phyloP scores from a whole-genome alignment of 1,140 invertebrate species.

The Lanistes nyassanus region DNA sequence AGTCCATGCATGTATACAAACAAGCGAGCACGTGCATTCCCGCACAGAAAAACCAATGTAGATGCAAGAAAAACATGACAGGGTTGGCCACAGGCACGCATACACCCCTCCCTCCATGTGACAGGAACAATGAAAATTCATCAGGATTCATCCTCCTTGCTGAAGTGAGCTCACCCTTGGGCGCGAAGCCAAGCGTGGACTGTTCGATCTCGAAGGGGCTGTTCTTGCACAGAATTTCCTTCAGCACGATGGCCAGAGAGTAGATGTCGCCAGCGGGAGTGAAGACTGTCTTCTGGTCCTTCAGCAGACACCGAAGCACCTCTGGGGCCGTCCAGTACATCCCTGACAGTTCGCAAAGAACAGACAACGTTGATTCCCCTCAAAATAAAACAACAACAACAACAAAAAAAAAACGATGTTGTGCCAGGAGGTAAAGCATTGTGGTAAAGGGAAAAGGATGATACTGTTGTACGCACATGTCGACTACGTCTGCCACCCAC shows the following conservation, averaged over 20 bases:
- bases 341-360: constrained; percentile 25
- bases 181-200: background rate
- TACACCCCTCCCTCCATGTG: no score
- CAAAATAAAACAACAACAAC: background rate
- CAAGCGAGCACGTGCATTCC: background rate
- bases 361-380: background rate
- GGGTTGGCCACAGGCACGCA: no score
- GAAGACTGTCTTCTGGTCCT: constrained; percentile 64
- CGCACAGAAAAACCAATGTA: background rate
- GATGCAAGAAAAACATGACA: no score
- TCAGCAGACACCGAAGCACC: constrained; percentile 75
- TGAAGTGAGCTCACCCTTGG: background rate
- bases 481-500: no score
- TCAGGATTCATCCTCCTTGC: no score
- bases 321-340: constrained; percentile 95
- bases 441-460: no score
- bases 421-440: background rate
- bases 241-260: constrained; percentile 91
- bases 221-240: constrained; percentile 55
- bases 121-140: no score
- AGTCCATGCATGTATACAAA: background rate
- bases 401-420: constrained; percentile 5
- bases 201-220: constrained; percentile 51
- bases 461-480: no score
- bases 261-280: constrained; percentile 93